Conservation (phyloP, 2,888 invertebrate genomes). For the Parnassius mnemosyne region DNA sequence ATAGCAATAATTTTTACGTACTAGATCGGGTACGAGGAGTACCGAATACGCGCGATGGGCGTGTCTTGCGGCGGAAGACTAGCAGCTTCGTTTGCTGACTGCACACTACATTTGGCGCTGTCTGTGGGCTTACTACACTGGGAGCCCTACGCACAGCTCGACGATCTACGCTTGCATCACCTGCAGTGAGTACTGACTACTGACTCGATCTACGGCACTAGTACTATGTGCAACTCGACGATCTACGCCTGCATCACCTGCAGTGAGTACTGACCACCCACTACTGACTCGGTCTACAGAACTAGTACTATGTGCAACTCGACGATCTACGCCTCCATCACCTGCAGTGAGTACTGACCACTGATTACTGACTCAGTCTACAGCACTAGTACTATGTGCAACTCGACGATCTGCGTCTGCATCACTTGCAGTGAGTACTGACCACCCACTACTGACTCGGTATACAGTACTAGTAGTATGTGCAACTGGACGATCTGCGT, state of each 20-base stretch:
- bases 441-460: constrained; percentile 34
- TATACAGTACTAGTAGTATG: constrained; percentile 64
- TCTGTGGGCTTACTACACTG: constrained; percentile 60
- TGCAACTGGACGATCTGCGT: constrained; percentile 63
- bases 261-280: constrained; percentile 48
- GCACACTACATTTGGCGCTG: constrained; percentile 58
- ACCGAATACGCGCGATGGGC: constrained; percentile 70
- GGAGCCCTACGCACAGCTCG: constrained; percentile 70
- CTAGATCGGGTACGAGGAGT: constrained; percentile 72
- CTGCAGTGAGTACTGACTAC: constrained; percentile 54
- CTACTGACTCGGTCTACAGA: constrained; percentile 46
- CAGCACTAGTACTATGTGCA: constrained; percentile 60
- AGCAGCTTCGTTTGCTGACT: constrained; percentile 54
- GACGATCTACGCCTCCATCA: constrained; percentile 60
- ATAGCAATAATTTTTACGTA: neutral
- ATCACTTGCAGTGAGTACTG: constrained; percentile 58
- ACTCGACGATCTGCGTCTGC: constrained; percentile 62
- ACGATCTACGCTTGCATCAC: constrained; percentile 58
- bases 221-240: constrained; percentile 70
- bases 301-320: constrained; percentile 68
- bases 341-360: constrained; percentile 54
- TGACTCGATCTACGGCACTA: constrained; percentile 53
- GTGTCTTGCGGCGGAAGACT: constrained; percentile 61
- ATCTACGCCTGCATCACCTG: constrained; percentile 56
- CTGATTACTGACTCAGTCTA: constrained; percentile 40